Evolutionary conservation across 2,888 invertebrate species (phyloP).

Genomic region (Choreutis nemorana): DNA sequence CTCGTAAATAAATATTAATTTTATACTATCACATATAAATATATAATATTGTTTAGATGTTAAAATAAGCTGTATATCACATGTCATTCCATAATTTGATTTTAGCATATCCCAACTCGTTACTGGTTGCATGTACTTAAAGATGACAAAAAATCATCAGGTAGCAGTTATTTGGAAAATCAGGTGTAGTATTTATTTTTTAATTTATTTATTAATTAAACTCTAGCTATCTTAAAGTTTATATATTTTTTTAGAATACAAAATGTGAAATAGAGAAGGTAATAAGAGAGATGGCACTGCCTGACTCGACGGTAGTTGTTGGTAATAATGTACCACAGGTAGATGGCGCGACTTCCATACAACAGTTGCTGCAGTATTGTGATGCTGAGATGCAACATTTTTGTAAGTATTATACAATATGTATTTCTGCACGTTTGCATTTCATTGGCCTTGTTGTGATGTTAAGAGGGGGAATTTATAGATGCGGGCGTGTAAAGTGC

Average conservation of each 20-base stretch:
- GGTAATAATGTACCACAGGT: constrained; percentile 27
- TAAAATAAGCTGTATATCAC: too few species aligned
- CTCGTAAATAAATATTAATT: too few species aligned
- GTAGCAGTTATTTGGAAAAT: constrained; percentile 13
- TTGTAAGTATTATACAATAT: constrained; percentile 36
- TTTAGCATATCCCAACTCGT: constrained; percentile 47
- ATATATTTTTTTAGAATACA: constrained; percentile 20
- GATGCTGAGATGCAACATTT: constrained; percentile 49
- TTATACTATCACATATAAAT: too few species aligned
- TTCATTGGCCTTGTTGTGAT: too few species aligned
- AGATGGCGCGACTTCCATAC: constrained; percentile 26
- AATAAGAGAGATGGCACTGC: constrained; percentile 17
- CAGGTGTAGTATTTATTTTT: constrained; percentile 29
- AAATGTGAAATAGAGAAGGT: constrained; percentile 30
- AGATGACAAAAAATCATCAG: constrained; percentile 28
- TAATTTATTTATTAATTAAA: too few species aligned
- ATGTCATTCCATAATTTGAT: too few species aligned
- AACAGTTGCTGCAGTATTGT: constrained; percentile 35
- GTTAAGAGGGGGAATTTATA: too few species aligned
- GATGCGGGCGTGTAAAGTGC: too few species aligned
- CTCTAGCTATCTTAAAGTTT: too few species aligned
- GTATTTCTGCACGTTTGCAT: too few species aligned
- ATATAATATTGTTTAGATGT: too few species aligned
- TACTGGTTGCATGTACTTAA: constrained; percentile 42
- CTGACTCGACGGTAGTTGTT: constrained; percentile 27